Base-by-base conservation (phyloP, 1,140 invertebrate species). In the Ips typographus region DNA sequence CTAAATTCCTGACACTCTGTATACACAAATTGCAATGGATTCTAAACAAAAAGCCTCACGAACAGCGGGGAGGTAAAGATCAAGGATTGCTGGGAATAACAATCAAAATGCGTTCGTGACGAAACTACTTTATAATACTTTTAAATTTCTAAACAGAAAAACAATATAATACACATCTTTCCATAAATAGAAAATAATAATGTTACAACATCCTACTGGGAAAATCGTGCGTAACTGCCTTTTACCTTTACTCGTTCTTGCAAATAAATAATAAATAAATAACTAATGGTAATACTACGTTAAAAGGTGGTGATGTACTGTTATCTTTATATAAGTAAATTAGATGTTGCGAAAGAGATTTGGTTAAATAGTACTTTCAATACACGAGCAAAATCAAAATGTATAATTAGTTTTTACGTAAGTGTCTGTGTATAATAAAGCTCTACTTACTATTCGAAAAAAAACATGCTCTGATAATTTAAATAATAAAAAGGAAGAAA, bases 121-220 rank as follows among this genome's bases (percentile, higher is more conserved):
- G 22, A 36, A 65, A 65, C 22, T 65, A 63, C 44, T 39, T 65
- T 65, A 41, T 55, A 65, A 53, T 65, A 65, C 62, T 65, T 65
- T 65, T 55, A 55, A 55, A 65, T 65, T 55, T 65, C 62, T 65
- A 65, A 56, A 62, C 60, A 62, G 40, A 65, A 65, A 58, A 65
- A 65, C 51, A 42, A 65, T 43, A 43, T 55, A 6, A 65, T 56
- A 55, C 62, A 65, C 40, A 51, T 47, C 44, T 62, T 53, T 65
- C 41, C 41, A 56, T 65, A 55, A 65, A 43, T 38, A 62, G 60
- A 62, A 43, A 61, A 43, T 44, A 47, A 61, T 40, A 57, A 38
- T 44, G 37, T 61, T 61, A 61, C 59, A 47, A 61, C 59, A 44
- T 61, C 47, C 59, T 61, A 61, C 59, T 57, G 39, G 39, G 59